Conservation (phyloP, 1,140 invertebrate species). For the Antheraea pernyi region DNA sequence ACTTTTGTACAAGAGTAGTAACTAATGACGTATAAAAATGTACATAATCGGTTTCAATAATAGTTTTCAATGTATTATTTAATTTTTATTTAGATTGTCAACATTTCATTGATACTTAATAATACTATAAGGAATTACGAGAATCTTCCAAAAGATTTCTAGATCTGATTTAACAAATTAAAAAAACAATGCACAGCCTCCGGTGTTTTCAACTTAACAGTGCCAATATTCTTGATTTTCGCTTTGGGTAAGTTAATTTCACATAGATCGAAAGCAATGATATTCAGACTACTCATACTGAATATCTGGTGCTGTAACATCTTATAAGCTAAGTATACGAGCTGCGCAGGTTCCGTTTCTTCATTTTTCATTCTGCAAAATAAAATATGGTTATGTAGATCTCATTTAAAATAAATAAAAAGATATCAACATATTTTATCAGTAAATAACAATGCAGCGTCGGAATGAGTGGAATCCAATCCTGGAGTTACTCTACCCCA, state of each 20-base stretch:
- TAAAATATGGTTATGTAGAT: not conserved
- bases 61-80: too few relatives aligned
- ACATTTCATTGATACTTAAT: too few relatives aligned
- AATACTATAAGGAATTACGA: not conserved
- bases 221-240: conserved; percentile 56
- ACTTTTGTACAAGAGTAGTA: too few relatives aligned
- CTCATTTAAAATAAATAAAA: not conserved
- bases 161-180: conserved; percentile 52
- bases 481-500: too few relatives aligned
- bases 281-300: conserved; percentile 44
- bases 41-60: too few relatives aligned
- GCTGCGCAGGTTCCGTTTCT: conserved; percentile 35
- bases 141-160: conserved; percentile 5
- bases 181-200: conserved; percentile 61
- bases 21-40: too few relatives aligned
- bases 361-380: conserved; percentile 54
- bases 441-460: too few relatives aligned
- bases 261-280: conserved; percentile 51
- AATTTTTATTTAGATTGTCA: too few relatives aligned
- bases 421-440: too few relatives aligned
- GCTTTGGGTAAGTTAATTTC: conserved; percentile 54
- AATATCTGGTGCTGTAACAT: conserved; percentile 63
- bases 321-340: conserved; percentile 47
- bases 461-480: too few relatives aligned
- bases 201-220: conserved; percentile 66